phyloP scores from a whole-genome alignment of 1,140 invertebrate species.

The Leptopilina boulardi region DNA sequence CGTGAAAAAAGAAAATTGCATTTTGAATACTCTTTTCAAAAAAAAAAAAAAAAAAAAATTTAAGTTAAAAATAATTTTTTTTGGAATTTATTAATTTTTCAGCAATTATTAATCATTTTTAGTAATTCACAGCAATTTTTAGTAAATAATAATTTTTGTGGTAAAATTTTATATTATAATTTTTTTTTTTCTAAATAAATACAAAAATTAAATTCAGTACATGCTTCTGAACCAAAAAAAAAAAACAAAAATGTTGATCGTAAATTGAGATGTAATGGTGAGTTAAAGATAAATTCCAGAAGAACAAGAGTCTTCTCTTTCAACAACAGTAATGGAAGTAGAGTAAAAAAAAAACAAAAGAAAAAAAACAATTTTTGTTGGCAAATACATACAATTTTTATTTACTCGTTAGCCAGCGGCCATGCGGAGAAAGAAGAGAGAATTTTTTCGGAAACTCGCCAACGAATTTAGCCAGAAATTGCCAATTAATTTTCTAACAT shows the following conservation, averaged over 20 bases:
- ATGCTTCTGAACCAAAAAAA: neutral
- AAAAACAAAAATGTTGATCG: neutral
- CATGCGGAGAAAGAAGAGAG: constrained; percentile 3
- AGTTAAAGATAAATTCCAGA: neutral
- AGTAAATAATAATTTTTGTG: no score
- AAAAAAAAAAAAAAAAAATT: no score
- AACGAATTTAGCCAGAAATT: constrained; percentile 6
- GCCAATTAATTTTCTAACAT: constrained; percentile 14
- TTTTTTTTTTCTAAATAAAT: no score
- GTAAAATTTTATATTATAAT: no score
- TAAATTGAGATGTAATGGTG: neutral
- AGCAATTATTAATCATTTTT: no score
- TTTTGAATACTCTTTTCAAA: no score
- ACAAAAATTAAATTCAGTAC: neutral
- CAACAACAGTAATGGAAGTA: constrained; percentile 2
- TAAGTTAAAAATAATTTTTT: no score
- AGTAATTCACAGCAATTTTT: no score
- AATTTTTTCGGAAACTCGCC: constrained; percentile 10
- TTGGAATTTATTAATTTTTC: no score
- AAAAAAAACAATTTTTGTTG: neutral
- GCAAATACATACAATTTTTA: constrained; percentile 18
- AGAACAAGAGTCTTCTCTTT: constrained; percentile 13
- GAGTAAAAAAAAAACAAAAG: neutral
- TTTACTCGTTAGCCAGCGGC: constrained; percentile 5
- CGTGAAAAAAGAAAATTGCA: no score